Percentiles rank a stretch among this genome's conserved stretches.
Evolutionary conservation across 2,113 vertebrate genomes (phyloP).

Genomic region (Halichoerus grypus): DNA sequence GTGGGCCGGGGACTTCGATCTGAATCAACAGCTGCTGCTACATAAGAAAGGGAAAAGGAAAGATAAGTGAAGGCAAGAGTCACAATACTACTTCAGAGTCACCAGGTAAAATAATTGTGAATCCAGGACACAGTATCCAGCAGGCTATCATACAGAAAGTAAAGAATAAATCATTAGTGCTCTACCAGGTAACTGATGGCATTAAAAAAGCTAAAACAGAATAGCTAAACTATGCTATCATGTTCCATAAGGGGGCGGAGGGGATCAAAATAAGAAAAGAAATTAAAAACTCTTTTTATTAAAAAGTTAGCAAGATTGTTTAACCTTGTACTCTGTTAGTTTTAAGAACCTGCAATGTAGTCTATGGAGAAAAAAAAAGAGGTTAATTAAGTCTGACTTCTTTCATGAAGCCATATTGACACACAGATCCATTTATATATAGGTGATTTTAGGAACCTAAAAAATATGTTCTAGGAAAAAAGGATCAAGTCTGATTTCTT

Average conservation of each 20-base stretch:
- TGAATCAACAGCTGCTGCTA: constrained; percentile 90
- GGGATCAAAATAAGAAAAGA: constrained; percentile 14
- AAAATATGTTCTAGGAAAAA: constrained; percentile 26
- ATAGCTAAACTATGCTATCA: background rate
- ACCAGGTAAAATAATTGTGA: background rate
- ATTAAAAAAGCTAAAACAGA: background rate
- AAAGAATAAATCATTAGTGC: background rate
- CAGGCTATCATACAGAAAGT: background rate
- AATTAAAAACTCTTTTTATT: constrained; percentile 14
- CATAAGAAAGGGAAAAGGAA: constrained; percentile 27
- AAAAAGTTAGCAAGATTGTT: constrained; percentile 23
- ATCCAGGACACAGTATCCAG: background rate
- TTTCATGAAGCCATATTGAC: background rate
- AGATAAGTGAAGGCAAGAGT: constrained; percentile 45
- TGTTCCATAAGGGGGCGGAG: background rate
- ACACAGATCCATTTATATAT: constrained; percentile 56
- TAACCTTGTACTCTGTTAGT: constrained; percentile 28
- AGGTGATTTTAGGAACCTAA: constrained; percentile 57
- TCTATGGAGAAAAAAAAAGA: background rate
- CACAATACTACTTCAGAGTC: background rate
- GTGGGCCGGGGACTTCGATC: constrained; percentile 94
- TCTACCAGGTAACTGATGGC: background rate
- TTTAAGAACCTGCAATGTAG: constrained; percentile 1
- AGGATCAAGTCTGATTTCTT: constrained; percentile 24
- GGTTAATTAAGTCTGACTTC: background rate